Base-by-base conservation (phyloP, 92 coral and sea anemone genomes). In the Nematostella vectensis region DNA sequence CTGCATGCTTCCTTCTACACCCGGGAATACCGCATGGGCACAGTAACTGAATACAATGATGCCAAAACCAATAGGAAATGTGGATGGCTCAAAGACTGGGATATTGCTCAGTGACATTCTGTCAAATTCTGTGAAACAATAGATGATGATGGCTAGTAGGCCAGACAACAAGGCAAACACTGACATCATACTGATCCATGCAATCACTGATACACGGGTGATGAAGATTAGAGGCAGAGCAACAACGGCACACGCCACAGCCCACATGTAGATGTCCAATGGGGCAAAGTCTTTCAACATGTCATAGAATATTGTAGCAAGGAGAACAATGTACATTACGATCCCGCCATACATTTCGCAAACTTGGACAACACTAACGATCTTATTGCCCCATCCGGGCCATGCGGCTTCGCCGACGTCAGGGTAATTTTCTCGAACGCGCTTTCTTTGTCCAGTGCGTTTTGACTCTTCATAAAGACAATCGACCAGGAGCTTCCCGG, bases 321-420 rank as follows among this genome's bases (percentile, higher is more conserved):
- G 79, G 1, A 85, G 81, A 8, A 85, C 95, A 45, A 85, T 85
- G 67, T 80, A 85, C 95, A 85, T 85, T 24, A 80, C 71, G 38
- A 80, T 67, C 21, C 95, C 95, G 3, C 95, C 95, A 29, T 52
- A 85, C 95, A 85, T 85, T 57, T 85, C 95, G 42, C 95, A 85
- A 45, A 80, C 88, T 58, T 85, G 95, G 2, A 85, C 95, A 43
- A 75, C 51, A 53, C 95, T 85, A 21, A 85, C 95, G 11, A 85
- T 76, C 60, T 27, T 80, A 75, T 85, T 75, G n/a, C 95, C 95
- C 83, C 83, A 85, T 16, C 95, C 84, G 0, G 95, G 95, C 76
- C 85, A 76, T n/a, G 76, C 84, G 0, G 95, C 95, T 59, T 81
- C 95, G 12, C 95, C 95, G 18, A 85, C 95, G 26, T 85, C 95